Evolutionary conservation across 2,113 vertebrate genomes (phyloP), one percentile per base, ranked within the genome.

Genomic region (Heterotis niloticus): DNA sequence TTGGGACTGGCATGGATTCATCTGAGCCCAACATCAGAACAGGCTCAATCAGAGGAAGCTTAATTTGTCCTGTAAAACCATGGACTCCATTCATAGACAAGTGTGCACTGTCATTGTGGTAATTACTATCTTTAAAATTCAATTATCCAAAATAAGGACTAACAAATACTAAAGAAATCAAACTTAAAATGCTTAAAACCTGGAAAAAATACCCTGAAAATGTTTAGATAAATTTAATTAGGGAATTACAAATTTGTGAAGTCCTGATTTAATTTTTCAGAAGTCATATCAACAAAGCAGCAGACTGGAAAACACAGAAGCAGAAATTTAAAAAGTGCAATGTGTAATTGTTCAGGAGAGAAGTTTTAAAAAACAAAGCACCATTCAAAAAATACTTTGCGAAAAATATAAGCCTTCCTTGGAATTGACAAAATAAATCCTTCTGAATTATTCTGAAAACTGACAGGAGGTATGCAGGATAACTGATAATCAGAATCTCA

Each of bases 211-310:
- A 65, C 1, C 52, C 20, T 57, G 52, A 74, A 57, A 57, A 74
- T 14, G 51, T n/a, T 20, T 20, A 56, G 23, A 73, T 73, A 57
- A 74, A 57, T 16, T 72, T 54, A n/a, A 74, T 16, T 74, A 24
- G 71, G 10, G 51, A 74, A 17, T 74, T 24, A 57, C n/a, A 56
- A 20, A 20, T 62, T 62, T 62, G 1, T 20, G 11, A 62, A 62
- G 34, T 44, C 34, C 34, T 52, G 34, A 70, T 44, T 70, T 44
- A 70, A 20, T 28, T 44, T 72, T 72, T 56, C 17, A 72, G 59
- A 72, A 59, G 71, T 74, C 23, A 23, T 74, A 57, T 74, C 71
- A 57, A 10, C 71, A 74, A 24, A 57, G 52, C 54, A 74, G 52
- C 23, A 74, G 71, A 16, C 24, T 24, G 18, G 16, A 52, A 54